Base-by-base conservation (phyloP, 1,140 invertebrate genomes). In the Goniozus legneri region DNA sequence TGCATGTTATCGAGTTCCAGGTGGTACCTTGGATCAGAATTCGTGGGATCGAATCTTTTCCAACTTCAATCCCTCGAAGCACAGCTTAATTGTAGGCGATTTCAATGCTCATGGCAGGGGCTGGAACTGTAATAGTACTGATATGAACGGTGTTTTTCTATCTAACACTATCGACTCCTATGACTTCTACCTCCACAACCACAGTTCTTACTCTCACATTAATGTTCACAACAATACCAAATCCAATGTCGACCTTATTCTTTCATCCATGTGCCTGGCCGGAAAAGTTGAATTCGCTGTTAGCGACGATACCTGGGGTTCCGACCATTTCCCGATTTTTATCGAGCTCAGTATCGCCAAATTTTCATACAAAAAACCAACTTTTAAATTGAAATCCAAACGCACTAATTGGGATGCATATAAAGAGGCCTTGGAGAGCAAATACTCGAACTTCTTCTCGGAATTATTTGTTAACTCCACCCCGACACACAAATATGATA, bases 191-290 rank as follows among this genome's bases (percentile, higher is more conserved):
- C n/a, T n/a, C n/a, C n/a, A n/a, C n/a, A n/a, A n/a, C n/a, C n/a
- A n/a, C n/a, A n/a, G n/a, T n/a, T n/a, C n/a, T n/a, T n/a, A n/a
- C n/a, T n/a, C 35, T 1, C 43, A 46, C n/a, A n/a, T 52, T 10
- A 38, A 52, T 18, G 42, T n/a, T 3, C 37, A 31, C 32, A 20
- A 21, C 14, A n/a, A 15, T 14, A 36, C 32, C 0, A 40, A 27
- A 24, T 52, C 44, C 4, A 52, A 52, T 13, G 3, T 54, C 6
- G 47, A 54, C 32, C 30, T 54, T 7, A 12, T 43, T 2, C 22
- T 54, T 8, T n/a, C n/a, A n/a, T 44, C 46, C 14, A 31, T 16
- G 1, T 33, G 24, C 3, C 41, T 54, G 8, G n/a, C 51, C 13
- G 38, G 49, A 15, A 42, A 36, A 33, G 31, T 49, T 7, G 16